These are phyloP conservation scores for Ctenosaura bakeri DNA, from an alignment of 2,797 vertebrate genomes.

Conservation along the genomic window DNA sequence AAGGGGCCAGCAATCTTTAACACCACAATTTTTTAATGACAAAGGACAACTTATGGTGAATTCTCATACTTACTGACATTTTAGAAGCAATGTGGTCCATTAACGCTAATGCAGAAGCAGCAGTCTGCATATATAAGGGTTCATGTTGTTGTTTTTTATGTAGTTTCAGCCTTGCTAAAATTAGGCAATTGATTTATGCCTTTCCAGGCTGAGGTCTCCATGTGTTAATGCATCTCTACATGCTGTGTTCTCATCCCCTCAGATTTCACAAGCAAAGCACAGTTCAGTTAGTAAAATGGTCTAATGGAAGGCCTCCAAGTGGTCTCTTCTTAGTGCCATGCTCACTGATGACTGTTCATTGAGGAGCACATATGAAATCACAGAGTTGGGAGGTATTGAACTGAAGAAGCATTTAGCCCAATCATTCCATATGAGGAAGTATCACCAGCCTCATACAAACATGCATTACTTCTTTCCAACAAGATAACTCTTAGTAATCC, in stretches of 20 bases:
- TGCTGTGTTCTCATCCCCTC: conserved; percentile 72
- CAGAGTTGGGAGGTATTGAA: background rate
- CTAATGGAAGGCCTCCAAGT: conserved; percentile 55
- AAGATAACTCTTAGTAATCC: background rate
- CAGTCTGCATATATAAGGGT: background rate
- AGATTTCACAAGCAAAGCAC: conserved; percentile 70
- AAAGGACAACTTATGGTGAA: background rate
- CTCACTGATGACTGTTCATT: conserved; percentile 44
- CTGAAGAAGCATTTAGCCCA: background rate
- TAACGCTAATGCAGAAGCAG: background rate
- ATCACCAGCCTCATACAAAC: background rate
- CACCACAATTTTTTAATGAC: background rate
- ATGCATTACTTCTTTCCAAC: background rate
- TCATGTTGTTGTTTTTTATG: conserved; percentile 61
- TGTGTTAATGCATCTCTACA: conserved; percentile 70
- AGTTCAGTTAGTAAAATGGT: conserved; percentile 67
- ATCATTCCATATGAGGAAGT: background rate
- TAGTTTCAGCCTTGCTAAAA: conserved; percentile 73
- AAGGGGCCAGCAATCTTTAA: background rate
- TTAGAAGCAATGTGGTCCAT: conserved; percentile 25
- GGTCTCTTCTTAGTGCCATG: conserved; percentile 62
- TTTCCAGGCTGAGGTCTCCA: conserved; percentile 71
- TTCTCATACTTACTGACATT: conserved; percentile 23
- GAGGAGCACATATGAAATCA: background rate
- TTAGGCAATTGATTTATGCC: conserved; percentile 74